Evolutionary conservation across 2,113 vertebrate genomes (phyloP).

Genomic region (Trinectes maculatus): DNA sequence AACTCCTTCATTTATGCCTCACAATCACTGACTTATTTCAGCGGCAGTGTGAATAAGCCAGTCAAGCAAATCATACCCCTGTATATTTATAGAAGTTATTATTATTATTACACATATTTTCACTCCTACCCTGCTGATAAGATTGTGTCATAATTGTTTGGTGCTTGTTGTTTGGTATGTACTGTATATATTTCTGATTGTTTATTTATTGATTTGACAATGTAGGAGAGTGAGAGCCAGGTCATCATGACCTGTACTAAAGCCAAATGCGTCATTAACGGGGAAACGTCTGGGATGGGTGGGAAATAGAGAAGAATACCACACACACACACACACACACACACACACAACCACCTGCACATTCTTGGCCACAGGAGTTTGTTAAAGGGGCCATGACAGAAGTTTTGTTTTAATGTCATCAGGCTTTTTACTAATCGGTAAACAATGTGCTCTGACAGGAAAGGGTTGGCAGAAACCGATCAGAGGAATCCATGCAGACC

Average conservation of each 20-base stretch:
- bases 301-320: too few species aligned
- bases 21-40: not conserved
- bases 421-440: constrained; percentile 19
- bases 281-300: too few species aligned
- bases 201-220: too few species aligned
- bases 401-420: constrained; percentile 7
- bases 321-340: too few species aligned
- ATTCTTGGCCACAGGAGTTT: too few species aligned
- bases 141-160: not conserved
- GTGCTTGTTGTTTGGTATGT: too few species aligned
- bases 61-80: not conserved
- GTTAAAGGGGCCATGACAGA: constrained; percentile 19
- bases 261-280: too few species aligned
- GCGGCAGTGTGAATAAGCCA: not conserved
- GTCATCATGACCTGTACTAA: too few species aligned
- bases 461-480: constrained; percentile 13
- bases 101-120: not conserved
- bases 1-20: not conserved
- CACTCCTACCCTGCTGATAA: not conserved
- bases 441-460: constrained; percentile 21
- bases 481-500: constrained; percentile 21
- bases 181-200: too few species aligned
- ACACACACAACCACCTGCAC: too few species aligned
- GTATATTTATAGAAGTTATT: not conserved
- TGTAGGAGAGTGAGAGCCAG: too few species aligned